phyloP scores from a whole-genome alignment of 2,113 vertebrate species.

The Esox niger region DNA sequence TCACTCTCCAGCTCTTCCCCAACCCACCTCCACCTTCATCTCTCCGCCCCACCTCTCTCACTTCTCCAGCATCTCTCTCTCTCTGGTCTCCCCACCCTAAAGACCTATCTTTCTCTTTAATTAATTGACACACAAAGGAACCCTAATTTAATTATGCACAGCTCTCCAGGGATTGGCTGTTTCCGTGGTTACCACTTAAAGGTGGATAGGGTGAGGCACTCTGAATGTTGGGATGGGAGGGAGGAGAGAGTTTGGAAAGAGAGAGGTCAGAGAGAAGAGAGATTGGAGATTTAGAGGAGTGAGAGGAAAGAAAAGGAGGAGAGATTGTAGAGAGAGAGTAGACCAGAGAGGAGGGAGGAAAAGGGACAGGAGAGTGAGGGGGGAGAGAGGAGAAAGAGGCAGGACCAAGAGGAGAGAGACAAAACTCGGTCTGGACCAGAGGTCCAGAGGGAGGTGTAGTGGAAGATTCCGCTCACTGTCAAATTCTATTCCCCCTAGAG shows the following conservation, averaged over 20 bases:
- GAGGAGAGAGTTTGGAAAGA: slow-evolving; percentile 25
- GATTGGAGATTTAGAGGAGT: too few relatives aligned
- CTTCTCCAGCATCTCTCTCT: neutral
- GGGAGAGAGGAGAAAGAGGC: neutral
- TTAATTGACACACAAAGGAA: slow-evolving; percentile 82
- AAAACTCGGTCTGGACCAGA: neutral
- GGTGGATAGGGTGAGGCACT: slow-evolving; percentile 64
- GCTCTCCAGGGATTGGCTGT: slow-evolving; percentile 73
- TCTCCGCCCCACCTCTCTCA: neutral
- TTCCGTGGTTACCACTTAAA: slow-evolving; percentile 76
- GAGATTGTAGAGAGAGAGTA: neutral
- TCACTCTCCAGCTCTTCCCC: neutral
- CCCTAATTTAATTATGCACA: slow-evolving; percentile 77
- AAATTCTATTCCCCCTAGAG: too few relatives aligned
- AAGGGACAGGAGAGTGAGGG: neutral
- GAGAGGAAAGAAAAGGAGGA: slow-evolving; percentile 14
- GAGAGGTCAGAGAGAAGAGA: too few relatives aligned
- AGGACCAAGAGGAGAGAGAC: neutral
- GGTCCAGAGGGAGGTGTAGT: too few relatives aligned
- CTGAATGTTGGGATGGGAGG: slow-evolving; percentile 25
- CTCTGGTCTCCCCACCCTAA: slow-evolving; percentile 31
- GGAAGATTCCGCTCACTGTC: too few relatives aligned
- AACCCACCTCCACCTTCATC: neutral
- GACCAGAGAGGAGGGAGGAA: neutral
- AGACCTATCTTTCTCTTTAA: slow-evolving; percentile 69